phyloP scores from a whole-genome alignment of 1,140 invertebrate genomes.

The Holcopasites calliopsidis region DNA sequence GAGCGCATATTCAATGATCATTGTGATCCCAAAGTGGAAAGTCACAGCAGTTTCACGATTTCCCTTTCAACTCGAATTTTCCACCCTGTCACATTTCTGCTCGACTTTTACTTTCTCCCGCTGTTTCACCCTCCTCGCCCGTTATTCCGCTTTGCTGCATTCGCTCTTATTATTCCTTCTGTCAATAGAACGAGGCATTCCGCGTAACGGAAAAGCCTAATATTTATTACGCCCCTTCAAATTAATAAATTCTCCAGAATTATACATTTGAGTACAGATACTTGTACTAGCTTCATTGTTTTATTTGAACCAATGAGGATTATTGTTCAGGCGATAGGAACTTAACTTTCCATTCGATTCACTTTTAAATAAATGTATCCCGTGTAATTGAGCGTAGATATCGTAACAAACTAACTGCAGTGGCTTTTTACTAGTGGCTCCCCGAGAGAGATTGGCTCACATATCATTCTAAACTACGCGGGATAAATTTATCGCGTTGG shows the following conservation, averaged over 20 bases:
- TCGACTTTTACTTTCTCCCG: conserved; percentile 15
- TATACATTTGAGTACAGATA: too few relatives aligned
- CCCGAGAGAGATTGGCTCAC: conserved; percentile 11
- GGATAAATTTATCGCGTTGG: conserved; percentile 43
- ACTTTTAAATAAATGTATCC: conserved; percentile 27
- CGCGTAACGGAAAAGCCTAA: not conserved
- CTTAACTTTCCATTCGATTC: not conserved
- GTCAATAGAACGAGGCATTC: not conserved
- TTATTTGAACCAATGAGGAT: too few relatives aligned
- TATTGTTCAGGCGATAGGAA: too few relatives aligned
- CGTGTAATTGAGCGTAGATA: not conserved
- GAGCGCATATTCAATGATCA: not conserved
- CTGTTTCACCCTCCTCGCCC: not conserved
- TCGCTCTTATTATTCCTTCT: not conserved
- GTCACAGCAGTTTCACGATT: not conserved
- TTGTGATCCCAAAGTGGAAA: not conserved
- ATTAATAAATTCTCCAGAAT: not conserved
- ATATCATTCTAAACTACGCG: conserved; percentile 32
- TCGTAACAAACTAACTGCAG: conserved; percentile 27
- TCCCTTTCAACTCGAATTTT: conserved; percentile 26
- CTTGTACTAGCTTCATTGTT: too few relatives aligned
- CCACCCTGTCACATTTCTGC: conserved; percentile 10
- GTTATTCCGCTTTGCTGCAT: conserved; percentile 6
- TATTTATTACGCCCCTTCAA: not conserved
- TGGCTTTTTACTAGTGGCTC: conserved; percentile 23